Evolutionary conservation across 1,140 invertebrate species (phyloP).

Genomic region (Rhyzopertha dominica): DNA sequence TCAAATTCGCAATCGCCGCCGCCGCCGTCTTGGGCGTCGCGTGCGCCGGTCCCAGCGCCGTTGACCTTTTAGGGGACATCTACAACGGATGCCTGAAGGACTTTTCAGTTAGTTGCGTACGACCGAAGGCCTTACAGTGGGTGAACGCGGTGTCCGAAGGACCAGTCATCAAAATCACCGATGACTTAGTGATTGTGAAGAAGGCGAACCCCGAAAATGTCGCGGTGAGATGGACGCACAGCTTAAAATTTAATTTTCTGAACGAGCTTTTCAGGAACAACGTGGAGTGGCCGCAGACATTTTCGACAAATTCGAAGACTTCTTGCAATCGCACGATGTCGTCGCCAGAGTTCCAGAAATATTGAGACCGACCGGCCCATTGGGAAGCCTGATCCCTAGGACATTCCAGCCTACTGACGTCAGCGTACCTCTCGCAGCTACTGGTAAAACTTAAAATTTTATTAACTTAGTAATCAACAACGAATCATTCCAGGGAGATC

Average conservation of each 20-base stretch:
- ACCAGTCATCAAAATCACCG: conserved; percentile 65
- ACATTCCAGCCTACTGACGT: conserved; percentile 64
- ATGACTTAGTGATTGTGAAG: conserved; percentile 65
- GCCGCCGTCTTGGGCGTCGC: conserved; percentile 19
- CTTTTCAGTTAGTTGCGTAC: conserved; percentile 63
- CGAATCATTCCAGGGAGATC: conserved; percentile 31
- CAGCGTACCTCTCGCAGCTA: conserved; percentile 57
- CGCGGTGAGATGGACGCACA: conserved; percentile 39
- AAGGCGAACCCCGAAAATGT: conserved; percentile 49
- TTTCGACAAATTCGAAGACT: conserved; percentile 60
- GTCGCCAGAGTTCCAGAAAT: conserved; percentile 59
- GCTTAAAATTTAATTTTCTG: neutral
- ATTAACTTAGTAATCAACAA: conserved; percentile 5
- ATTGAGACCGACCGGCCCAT: conserved; percentile 51
- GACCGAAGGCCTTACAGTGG: conserved; percentile 70
- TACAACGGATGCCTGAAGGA: conserved; percentile 60
- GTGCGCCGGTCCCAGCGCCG: conserved; percentile 46
- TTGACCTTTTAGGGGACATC: conserved; percentile 55
- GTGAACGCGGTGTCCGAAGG: conserved; percentile 60
- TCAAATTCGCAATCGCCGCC: conserved; percentile 24
- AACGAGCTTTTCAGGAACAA: conserved; percentile 26
- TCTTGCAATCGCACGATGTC: conserved; percentile 59
- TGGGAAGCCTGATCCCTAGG: conserved; percentile 58
- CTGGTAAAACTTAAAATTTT: conserved; percentile 22
- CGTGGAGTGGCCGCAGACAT: conserved; percentile 41